Percentiles rank a stretch among this genome's conserved stretches.
phyloP scores from a whole-genome alignment of 2,888 invertebrate species.

The Phania funesta region DNA sequence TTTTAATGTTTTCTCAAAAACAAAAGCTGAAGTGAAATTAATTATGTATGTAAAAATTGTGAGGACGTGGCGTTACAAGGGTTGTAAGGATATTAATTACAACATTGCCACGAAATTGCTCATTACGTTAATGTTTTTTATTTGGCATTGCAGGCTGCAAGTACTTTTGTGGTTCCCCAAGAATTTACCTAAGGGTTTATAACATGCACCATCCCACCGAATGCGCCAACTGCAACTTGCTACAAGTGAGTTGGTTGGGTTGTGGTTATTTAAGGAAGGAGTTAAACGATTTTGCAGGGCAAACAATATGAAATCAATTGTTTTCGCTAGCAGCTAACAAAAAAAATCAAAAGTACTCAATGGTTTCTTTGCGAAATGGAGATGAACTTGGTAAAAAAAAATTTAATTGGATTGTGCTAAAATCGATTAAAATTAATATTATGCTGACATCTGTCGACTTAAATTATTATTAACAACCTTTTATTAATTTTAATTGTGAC shows the following conservation, averaged over 20 bases:
- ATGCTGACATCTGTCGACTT: too few relatives aligned
- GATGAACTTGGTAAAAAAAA: too few relatives aligned
- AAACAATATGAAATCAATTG: too few relatives aligned
- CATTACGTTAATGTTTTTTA: background rate
- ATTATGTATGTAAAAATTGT: background rate
- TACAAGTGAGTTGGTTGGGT: background rate
- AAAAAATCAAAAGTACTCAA: too few relatives aligned
- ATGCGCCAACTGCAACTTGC: constrained; percentile 10
- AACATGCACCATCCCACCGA: background rate
- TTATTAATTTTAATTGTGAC: too few relatives aligned
- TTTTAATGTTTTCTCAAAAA: background rate
- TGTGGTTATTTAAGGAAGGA: constrained; percentile 3
- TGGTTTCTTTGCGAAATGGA: too few relatives aligned
- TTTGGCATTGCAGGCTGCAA: constrained; percentile 2
- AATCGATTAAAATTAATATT: too few relatives aligned
- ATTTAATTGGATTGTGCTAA: too few relatives aligned
- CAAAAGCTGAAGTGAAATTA: background rate
- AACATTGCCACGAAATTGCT: constrained; percentile 27
- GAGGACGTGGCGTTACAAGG: constrained; percentile 21
- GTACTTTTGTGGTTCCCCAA: background rate
- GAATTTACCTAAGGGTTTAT: constrained; percentile 10
- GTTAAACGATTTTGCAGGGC: too few relatives aligned
- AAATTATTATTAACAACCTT: too few relatives aligned
- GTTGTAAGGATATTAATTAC: constrained; percentile 42
- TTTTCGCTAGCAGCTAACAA: too few relatives aligned